Evolutionary conservation across 1,140 invertebrate genomes (phyloP).

Genomic region (Eueides isabella): DNA sequence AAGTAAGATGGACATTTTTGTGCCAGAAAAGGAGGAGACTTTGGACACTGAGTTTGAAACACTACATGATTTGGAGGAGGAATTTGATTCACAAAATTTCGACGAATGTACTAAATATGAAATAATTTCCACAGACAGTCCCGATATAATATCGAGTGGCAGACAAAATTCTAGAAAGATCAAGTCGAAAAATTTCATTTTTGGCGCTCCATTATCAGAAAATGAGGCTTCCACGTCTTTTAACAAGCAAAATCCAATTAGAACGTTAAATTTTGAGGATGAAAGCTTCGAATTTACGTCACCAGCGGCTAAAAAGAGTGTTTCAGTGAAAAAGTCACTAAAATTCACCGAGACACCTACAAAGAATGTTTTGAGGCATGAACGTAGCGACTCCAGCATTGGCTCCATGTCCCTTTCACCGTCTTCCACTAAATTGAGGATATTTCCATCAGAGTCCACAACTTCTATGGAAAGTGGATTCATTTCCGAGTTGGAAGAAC

Average conservation of each 20-base stretch:
- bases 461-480: slow-evolving; percentile 74
- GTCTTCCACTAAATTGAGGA: slow-evolving; percentile 43
- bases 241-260: slow-evolving; percentile 57
- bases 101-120: slow-evolving; percentile 78
- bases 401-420: slow-evolving; percentile 51
- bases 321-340: slow-evolving; percentile 67
- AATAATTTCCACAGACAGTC: slow-evolving; percentile 79
- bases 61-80: slow-evolving; percentile 75
- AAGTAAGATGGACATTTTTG: slow-evolving; percentile 50
- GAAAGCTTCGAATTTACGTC: slow-evolving; percentile 67
- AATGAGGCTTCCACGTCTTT: slow-evolving; percentile 71
- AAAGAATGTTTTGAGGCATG: slow-evolving; percentile 51
- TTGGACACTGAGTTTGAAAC: slow-evolving; percentile 57
- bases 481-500: slow-evolving; percentile 69
- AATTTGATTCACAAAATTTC: slow-evolving; percentile 68
- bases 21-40: slow-evolving; percentile 56
- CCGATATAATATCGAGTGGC: slow-evolving; percentile 70
- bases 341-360: slow-evolving; percentile 67
- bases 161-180: slow-evolving; percentile 60
- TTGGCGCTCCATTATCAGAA: slow-evolving; percentile 73
- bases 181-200: slow-evolving; percentile 65
- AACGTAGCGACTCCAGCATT: slow-evolving; percentile 61
- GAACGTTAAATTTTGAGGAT: slow-evolving; percentile 69
- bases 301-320: slow-evolving; percentile 50
- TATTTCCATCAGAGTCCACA: slow-evolving; percentile 65